These are phyloP conservation scores for Tachycineta bicolor DNA, from an alignment of 2,113 vertebrate genomes.

Conservation along the genomic window DNA sequence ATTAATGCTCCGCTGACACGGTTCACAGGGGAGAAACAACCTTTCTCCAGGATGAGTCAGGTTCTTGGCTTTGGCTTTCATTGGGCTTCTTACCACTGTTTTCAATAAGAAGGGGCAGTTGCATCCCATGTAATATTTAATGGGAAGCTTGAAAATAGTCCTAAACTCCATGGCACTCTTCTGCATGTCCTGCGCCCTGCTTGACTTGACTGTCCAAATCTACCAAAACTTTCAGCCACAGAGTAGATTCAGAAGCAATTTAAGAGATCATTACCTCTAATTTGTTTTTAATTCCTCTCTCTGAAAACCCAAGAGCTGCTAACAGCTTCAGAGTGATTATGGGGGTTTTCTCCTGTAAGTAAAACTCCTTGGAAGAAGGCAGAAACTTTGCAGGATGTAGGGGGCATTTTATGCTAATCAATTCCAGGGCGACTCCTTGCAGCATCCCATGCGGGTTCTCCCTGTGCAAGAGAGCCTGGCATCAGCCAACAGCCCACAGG, in stretches of 20 bases:
- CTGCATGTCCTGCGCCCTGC: background rate
- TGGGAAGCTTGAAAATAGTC: background rate
- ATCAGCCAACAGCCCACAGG: background rate
- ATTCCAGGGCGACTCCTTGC: background rate
- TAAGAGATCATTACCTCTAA: conserved; percentile 59
- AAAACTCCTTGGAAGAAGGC: background rate
- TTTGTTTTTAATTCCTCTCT: conserved; percentile 60
- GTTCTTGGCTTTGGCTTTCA: background rate
- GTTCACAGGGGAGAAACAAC: background rate
- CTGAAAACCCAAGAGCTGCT: background rate
- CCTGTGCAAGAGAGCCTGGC: background rate
- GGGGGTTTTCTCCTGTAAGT: background rate
- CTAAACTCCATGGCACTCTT: background rate
- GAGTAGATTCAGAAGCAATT: conserved; percentile 43
- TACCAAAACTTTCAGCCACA: conserved; percentile 15
- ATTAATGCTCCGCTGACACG: background rate
- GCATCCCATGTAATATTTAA: background rate
- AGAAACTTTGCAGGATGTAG: background rate
- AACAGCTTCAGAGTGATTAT: background rate
- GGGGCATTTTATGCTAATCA: background rate
- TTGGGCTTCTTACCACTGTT: background rate
- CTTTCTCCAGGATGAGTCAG: background rate
- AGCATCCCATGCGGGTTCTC: background rate
- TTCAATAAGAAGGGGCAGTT: background rate
- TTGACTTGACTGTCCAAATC: conserved; percentile 22